phyloP scores from a whole-genome alignment of 2,888 invertebrate species.

The Pristionchus fissidentatus region DNA sequence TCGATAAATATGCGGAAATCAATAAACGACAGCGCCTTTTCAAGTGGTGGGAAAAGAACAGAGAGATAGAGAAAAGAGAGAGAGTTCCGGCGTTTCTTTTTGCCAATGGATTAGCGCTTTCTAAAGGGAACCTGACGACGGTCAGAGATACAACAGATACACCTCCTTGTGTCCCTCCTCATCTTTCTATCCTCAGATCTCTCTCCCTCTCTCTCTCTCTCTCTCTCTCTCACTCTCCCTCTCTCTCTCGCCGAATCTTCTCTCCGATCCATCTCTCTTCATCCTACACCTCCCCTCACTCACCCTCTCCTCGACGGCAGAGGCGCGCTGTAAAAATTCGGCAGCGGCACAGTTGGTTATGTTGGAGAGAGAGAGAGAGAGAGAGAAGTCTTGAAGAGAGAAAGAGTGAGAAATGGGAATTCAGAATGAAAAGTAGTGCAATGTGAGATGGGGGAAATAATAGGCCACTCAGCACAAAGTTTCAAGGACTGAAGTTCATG shows the following conservation, averaged over 20 bases:
- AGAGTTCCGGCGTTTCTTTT: neutral
- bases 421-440: neutral
- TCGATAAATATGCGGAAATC: too few relatives aligned
- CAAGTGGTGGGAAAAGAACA: too few relatives aligned
- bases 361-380: neutral
- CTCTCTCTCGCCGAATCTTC: neutral
- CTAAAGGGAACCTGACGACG: neutral
- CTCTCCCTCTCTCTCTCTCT: neutral
- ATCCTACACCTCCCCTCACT: neutral
- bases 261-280: neutral
- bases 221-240: neutral
- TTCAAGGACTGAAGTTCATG: too few relatives aligned
- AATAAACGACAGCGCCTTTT: too few relatives aligned
- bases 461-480: too few relatives aligned
- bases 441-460: too few relatives aligned
- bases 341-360: constrained; percentile 5
- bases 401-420: neutral
- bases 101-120: neutral
- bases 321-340: neutral
- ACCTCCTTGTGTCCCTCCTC: neutral
- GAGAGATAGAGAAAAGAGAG: neutral
- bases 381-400: neutral
- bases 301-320: neutral
- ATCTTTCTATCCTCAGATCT: neutral
- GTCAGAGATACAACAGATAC: constrained; percentile 13